Conservation (phyloP, 1,140 invertebrate species). For the Platyscapa corneri region DNA sequence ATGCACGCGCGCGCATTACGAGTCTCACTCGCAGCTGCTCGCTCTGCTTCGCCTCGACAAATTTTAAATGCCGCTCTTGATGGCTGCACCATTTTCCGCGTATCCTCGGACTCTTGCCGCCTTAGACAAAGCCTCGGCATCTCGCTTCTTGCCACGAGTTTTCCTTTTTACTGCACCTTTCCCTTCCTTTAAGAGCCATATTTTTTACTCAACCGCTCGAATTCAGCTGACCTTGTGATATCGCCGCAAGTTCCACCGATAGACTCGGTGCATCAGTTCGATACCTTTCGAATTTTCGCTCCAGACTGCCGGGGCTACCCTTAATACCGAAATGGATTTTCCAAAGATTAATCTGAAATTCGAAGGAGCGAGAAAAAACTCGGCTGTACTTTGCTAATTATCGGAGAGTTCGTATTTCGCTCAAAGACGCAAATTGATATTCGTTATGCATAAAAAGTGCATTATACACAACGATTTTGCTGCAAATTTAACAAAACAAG, state of each 20-base stretch:
- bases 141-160: neutral
- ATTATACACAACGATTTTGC: too few species aligned
- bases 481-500: too few species aligned
- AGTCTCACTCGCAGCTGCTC: constrained; percentile 55
- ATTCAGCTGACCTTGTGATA: neutral
- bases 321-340: neutral
- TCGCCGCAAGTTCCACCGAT: neutral
- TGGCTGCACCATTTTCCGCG: neutral
- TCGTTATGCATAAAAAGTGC: too few species aligned
- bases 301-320: neutral
- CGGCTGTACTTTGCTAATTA: neutral
- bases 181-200: neutral
- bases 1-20: constrained; percentile 59
- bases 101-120: neutral
- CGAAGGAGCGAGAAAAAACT: too few species aligned
- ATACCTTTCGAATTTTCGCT: constrained; percentile 19
- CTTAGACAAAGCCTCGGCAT: neutral
- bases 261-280: neutral
- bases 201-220: neutral
- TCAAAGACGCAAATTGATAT: too few species aligned
- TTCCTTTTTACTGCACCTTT: too few species aligned
- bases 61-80: constrained; percentile 54
- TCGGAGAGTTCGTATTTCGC: neutral
- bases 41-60: constrained; percentile 21
- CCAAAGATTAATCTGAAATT: constrained; percentile 5